Percentiles rank a stretch among this genome's conserved stretches.
phyloP scores from a whole-genome alignment of 2,113 vertebrate genomes.

The Pseudorhombus dupliciocellatus region DNA sequence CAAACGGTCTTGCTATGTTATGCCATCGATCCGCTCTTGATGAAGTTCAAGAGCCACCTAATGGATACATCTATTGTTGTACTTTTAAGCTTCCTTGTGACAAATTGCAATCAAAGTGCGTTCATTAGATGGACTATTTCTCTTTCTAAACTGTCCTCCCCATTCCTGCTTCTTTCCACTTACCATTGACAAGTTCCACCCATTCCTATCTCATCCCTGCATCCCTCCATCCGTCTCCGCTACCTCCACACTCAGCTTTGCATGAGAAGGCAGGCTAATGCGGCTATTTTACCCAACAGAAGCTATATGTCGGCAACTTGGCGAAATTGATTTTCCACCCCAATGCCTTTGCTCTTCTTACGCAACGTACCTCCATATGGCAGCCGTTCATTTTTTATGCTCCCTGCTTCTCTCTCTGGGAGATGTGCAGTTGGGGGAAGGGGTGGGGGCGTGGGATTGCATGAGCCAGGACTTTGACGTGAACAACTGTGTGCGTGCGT shows the following conservation, averaged over 20 bases:
- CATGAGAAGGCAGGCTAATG: conserved; percentile 67
- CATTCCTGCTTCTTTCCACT: neutral
- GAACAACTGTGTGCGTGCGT: conserved; percentile 22
- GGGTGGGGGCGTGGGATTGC: conserved; percentile 32
- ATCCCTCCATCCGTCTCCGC: conserved; percentile 23
- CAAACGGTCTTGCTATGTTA: conserved; percentile 8
- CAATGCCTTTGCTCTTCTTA: conserved; percentile 63
- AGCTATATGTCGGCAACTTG: conserved; percentile 61
- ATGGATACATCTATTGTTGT: neutral
- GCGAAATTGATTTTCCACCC: conserved; percentile 80
- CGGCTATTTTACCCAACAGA: conserved; percentile 63
- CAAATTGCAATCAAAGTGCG: neutral
- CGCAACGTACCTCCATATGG: conserved; percentile 56
- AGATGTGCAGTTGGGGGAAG: conserved; percentile 44
- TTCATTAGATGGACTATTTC: conserved; percentile 13
- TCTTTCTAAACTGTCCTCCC: neutral
- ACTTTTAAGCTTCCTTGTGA: conserved; percentile 7
- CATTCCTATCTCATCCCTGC: conserved; percentile 15
- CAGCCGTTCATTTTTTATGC: conserved; percentile 62
- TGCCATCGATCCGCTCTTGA: neutral
- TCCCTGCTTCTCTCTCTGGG: conserved; percentile 2
- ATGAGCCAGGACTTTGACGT: conserved; percentile 42
- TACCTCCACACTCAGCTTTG: conserved; percentile 45
- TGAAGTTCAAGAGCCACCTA: neutral
- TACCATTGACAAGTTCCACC: neutral